Percentiles rank a stretch among this genome's conserved stretches.
These are phyloP conservation scores for Melanostigma gelatinosum DNA, from an alignment of 2,113 vertebrate genomes.

Conservation along the genomic window DNA sequence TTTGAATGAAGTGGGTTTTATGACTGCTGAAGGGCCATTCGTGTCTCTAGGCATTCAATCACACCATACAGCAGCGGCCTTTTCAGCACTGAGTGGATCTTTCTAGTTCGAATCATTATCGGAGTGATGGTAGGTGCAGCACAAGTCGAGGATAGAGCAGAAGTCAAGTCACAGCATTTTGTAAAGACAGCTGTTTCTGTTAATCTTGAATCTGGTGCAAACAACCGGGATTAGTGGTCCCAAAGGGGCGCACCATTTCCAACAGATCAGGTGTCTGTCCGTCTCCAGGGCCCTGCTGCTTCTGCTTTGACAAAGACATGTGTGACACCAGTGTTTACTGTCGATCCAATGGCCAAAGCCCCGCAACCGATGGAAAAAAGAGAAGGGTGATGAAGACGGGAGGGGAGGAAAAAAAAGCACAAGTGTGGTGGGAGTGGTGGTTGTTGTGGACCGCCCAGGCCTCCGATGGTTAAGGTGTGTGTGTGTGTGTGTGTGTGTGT, in stretches of 20 bases:
- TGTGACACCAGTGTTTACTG: conserved; percentile 36
- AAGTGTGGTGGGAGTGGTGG: conserved; percentile 13
- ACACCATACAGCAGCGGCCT: too few species aligned
- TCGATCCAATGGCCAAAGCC: conserved; percentile 1
- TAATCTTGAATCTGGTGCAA: conserved; percentile 42
- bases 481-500: too few species aligned
- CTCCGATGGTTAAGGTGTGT: conserved; percentile 37
- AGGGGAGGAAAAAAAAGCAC: conserved; percentile 22
- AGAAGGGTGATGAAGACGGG: conserved; percentile 45
- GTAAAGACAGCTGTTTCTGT: conserved; percentile 47
- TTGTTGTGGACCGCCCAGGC: conserved; percentile 51
- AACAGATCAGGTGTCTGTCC: conserved; percentile 62
- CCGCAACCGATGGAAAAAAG: conserved; percentile 25
- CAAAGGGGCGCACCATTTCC: conserved; percentile 14
- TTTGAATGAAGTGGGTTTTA: too few species aligned
- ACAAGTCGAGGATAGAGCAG: background rate
- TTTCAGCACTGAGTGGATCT: too few species aligned
- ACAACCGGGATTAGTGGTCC: conserved; percentile 41
- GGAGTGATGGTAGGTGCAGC: conserved; percentile 2
- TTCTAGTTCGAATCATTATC: background rate
- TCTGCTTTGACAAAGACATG: conserved; percentile 59
- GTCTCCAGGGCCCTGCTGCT: conserved; percentile 22
- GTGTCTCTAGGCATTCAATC: too few species aligned
- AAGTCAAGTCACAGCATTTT: background rate
- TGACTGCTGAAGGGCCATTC: too few species aligned